Base-by-base conservation (phyloP, 2,113 vertebrate genomes). In the Mus pahari region DNA sequence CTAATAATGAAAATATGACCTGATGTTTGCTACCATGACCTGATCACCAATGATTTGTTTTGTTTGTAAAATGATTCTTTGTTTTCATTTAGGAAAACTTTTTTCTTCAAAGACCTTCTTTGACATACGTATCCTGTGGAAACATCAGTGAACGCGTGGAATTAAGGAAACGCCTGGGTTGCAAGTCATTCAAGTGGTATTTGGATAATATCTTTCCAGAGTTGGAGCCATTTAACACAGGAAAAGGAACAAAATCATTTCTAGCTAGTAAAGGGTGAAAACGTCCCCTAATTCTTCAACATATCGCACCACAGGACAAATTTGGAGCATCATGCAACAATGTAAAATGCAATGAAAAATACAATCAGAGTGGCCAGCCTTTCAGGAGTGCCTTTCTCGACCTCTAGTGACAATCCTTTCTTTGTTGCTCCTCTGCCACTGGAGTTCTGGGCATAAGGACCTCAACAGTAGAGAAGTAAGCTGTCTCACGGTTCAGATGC, bases 191-290 rank as follows among this genome's bases (percentile, higher is more conserved):
- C 87, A 99, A 99, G 94, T 99, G 99, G 99, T 99, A 99, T 96
- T 98, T 99, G 96, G 99, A 99, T 96, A 99, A 98, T 1, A 95
- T 99, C 78, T 99, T 99, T 96, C 99, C 99, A 2, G 99, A 99
- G 98, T 98, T 99, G 99, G 99, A 99, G 97, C 91, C 98, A 16
- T 97, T 50, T 45, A 95, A 97, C 97, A 53, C 96, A 98, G 97
- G 99, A 98, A 98, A 98, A 97, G 97, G 53, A 98, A 98, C 8
- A 98, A 98, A 55, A 97, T 98, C 0, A 88, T 99, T 96, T 99
- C 99, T 91, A 48, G 81, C 99, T 95, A 99, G 99, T 50, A 99
- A 99, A 97, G 98, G 98, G 3, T 97, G 99, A 96, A 99, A 98
- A 90, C 97, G 98, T 17, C 98, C 99, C 39, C 99, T 98, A 94